Evolutionary conservation across 2,797 vertebrate species (phyloP), one percentile per base, ranked within the genome.

Genomic region (Ibycter americanus): DNA sequence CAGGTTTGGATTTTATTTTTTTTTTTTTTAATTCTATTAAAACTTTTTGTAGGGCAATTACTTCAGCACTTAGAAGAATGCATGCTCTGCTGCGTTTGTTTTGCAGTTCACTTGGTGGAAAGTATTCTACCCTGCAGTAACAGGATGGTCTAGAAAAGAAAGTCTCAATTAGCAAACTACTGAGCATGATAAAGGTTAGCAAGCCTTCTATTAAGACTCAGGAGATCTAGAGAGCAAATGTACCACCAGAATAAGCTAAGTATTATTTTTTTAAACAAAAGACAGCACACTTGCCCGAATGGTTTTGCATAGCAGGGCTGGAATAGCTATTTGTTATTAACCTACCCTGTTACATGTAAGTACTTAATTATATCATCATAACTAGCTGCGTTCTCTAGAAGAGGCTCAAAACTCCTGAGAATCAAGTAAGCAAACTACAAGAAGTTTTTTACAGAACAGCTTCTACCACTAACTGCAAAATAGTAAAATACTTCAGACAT

Each of bases 131-230:
- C 12, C 22, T 59, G 56, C 61, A 34, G 61, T 62, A 86, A 58
- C 74, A 86, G 40, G 63, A 58, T 38, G 40, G 31, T 26, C 46
- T 11, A 74, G 83, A 66, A 92, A 85, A 91, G 61, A 81, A 83
- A 95, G 63, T 58, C 59, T 91, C 85, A 95, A 88, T 96, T 85
- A 96, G 79, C 67, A 77, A 94, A 88, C 71, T 44, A 74, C 56
- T 20, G 46, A 91, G 84, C 55, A 40, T 5, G 62, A 78, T 46
- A 81, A 71, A 65, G 62, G 73, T 78, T 72, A n/a, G 47, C 54
- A 65, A 86, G 83, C 52, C 58, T 91, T 84, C 80, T 34, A 54
- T 42, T 79, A 77, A 51, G 34, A 73, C n/a, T 77, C 31, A 80
- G 85, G 79, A 74, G 85, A 85, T 83, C 47, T 36, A 92, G 63